Base-by-base conservation (phyloP, 2,797 vertebrate genomes). In the Hephaestus fuliginosus region DNA sequence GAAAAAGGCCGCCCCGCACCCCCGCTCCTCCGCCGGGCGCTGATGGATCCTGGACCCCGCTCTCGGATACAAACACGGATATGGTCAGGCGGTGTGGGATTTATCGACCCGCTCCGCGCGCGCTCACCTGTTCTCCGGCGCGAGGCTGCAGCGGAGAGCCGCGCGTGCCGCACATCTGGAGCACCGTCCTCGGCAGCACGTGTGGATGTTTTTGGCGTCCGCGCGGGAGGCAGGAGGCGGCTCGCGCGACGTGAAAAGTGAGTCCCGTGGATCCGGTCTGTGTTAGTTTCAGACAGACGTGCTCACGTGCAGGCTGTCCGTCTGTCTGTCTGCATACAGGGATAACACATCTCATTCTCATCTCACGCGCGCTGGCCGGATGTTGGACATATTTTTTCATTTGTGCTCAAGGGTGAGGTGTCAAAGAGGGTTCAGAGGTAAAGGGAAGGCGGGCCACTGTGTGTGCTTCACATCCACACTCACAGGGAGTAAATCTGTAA, bases 1-100 rank as follows among this genome's bases (percentile, higher is more conserved):
- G 30, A 89, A 80, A 90, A 80, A 81, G 87, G 75, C 83, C 71
- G 48, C 64, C 76, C 79, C 53, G 30, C 82, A 17, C 33, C 76
- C 53, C 64, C 44, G 70, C 51, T 65, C 55, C 33, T 56, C 83
- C 43, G 46, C 58, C 22, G 69, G 76, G 60, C 55, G 65, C 11
- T 71, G 61, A 61, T n/a, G 70, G 77, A 69, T 87, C 83, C 84
- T 76, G 80, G 80, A 79, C 30, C 25, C 30, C 30, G 30, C 30
- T 83, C 84, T 86, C 91, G 95, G 95, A 95, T 94, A 94, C 91
- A 93, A 92, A 86, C 80, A 64, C 86, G 51, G 93, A 94, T 88
- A 76, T 49, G 62, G 57, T 64, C 63, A 56, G 76, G 67, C 46
- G 70, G 58, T 53, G 85, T 74, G 83, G 85, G 83, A 85, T 78